Conservation (phyloP, 2,888 invertebrate genomes). For the Craniophora ligustri region DNA sequence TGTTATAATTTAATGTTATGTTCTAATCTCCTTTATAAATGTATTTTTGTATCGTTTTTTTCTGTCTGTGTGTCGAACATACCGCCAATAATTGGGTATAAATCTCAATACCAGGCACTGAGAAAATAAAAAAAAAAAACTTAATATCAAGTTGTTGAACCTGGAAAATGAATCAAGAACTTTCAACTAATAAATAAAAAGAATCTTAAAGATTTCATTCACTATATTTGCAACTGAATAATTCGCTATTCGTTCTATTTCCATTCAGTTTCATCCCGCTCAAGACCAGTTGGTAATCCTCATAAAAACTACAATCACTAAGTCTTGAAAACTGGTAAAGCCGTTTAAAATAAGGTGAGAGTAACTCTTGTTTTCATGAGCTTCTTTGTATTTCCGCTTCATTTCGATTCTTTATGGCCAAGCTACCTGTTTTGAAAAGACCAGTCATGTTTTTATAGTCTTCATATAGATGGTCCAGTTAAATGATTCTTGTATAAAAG, state of each 20-base stretch:
- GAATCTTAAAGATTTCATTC: neutral
- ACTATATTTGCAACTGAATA: constrained; percentile 5
- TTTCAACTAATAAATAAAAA: neutral
- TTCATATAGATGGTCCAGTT: too few species aligned
- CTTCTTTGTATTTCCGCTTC: constrained; percentile 41
- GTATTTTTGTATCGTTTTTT: too few species aligned
- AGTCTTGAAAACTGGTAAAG: constrained; percentile 32
- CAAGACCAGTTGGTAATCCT: constrained; percentile 22
- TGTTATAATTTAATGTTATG: too few species aligned
- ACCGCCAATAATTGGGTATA: too few species aligned
- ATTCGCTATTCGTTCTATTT: constrained; percentile 7
- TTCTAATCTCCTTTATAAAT: too few species aligned
- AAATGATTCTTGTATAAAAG: too few species aligned
- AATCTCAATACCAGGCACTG: too few species aligned
- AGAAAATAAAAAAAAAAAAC: too few species aligned
- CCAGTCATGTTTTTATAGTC: too few species aligned
- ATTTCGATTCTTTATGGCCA: constrained; percentile 37
- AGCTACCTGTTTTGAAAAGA: neutral
- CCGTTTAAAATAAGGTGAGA: constrained; percentile 34
- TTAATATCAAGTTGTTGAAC: too few species aligned
- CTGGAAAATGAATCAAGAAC: too few species aligned
- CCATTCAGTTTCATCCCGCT: constrained; percentile 6
- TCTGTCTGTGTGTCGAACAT: too few species aligned
- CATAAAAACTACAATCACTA: constrained; percentile 36
- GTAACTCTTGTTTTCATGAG: constrained; percentile 33